These are phyloP conservation scores for Pavo muticus DNA, from an alignment of 2,113 vertebrate genomes.

Conservation along the genomic window DNA sequence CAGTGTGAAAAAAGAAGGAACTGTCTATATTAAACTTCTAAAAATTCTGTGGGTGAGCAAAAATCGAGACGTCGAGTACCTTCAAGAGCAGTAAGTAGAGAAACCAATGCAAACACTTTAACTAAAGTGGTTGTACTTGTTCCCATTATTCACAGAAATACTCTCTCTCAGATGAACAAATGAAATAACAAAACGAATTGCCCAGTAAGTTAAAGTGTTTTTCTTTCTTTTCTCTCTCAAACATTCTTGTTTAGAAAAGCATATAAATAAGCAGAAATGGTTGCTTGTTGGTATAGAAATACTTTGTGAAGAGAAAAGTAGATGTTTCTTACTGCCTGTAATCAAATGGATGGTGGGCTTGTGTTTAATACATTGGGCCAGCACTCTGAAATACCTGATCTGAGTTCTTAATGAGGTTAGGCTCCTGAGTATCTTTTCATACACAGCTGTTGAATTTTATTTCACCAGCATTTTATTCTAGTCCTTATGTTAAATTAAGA, in stretches of 20 bases:
- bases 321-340: background rate
- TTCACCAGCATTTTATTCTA: background rate
- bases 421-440: background rate
- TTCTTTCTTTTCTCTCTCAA: background rate
- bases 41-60: background rate
- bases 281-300: background rate
- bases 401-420: background rate
- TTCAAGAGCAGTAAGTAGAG: background rate
- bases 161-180: background rate
- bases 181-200: background rate
- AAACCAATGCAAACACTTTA: background rate
- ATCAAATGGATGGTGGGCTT: background rate
- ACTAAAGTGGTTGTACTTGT: fast-evolving
- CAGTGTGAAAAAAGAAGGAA: background rate
- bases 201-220: background rate
- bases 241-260: background rate
- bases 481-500: background rate
- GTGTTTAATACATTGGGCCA: background rate
- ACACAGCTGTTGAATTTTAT: background rate
- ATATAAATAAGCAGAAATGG: background rate
- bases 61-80: background rate
- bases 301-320: background rate
- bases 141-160: background rate
- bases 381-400: background rate
- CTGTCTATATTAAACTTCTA: background rate